Evolutionary conservation across 2,113 vertebrate species (phyloP), one percentile per base, ranked within the genome.

Genomic region (Hippopotamus amphibius): DNA sequence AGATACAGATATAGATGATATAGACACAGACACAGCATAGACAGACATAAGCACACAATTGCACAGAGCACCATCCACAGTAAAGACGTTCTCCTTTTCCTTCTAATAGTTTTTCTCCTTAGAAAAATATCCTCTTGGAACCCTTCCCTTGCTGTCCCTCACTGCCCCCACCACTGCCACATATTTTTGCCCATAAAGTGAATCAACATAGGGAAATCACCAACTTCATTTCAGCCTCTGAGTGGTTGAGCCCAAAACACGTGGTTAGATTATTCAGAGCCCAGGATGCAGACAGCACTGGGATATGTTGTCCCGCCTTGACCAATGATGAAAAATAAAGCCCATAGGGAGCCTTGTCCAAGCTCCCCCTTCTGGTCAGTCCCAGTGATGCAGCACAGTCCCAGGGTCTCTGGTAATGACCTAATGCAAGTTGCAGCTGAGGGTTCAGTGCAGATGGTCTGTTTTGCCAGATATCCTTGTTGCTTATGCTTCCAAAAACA

Each of bases 311-410:
- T 43, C 46, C 50, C 50, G 6, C 13, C 22, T 48, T 4, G n/a
- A 19, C 59, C 24, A 15, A 2, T 0, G 26, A 6, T 4, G 2
- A 41, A 80, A 22, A 17, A 7, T n/a, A 10, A 77, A n/a, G 13
- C 6, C 48, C 22, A 1, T 5, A 4, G 6, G 9, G 13, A 1
- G 6, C 4, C 12, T 41, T n/a, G 37, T 4, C 65, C 46, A 46
- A 2, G 3, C 66, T 57, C 53, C 22, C 17, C 11, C 43, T 92
- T 7, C 37, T 83, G 80, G 24, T 17, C 85, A 72, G 17, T 3
- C 6, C 14, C 2, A 1, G 50, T 21, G 7, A 33, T 55, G 21
- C 46, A 57, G 33, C 0, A 15, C 1, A 15, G 12, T 19, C 79
- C 10, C 7, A 26, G n/a, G 55, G 37, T 33, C 50, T 28, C 15